These are phyloP conservation scores for Temnothorax ravouxi DNA, from an alignment of 2,888 invertebrate species.

Conservation along the genomic window DNA sequence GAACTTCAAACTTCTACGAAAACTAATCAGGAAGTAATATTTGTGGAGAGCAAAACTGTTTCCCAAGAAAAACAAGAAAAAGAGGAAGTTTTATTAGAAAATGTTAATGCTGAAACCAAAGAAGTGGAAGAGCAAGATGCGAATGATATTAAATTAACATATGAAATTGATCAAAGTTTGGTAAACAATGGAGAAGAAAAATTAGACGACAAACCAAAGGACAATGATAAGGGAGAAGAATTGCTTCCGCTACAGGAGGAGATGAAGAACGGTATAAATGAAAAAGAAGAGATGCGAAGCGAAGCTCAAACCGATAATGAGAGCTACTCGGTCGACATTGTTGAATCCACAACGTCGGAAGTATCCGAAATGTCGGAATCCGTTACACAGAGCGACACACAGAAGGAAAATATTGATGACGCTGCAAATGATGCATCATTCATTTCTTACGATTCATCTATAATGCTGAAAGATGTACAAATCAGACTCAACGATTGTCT, in stretches of 20 bases:
- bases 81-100: conserved; percentile 47
- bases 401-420: conserved; percentile 63
- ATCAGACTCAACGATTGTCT: conserved; percentile 83
- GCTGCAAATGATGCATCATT: conserved; percentile 72
- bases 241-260: conserved; percentile 37
- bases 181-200: conserved; percentile 53
- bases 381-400: conserved; percentile 61
- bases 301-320: conserved; percentile 71
- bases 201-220: neutral
- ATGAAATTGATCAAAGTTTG: conserved; percentile 64
- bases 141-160: conserved; percentile 64
- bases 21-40: conserved; percentile 21
- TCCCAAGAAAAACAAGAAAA: conserved; percentile 56
- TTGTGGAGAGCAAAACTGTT: conserved; percentile 46
- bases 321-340: conserved; percentile 75
- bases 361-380: conserved; percentile 72
- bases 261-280: conserved; percentile 36
- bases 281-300: conserved; percentile 70
- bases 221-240: conserved; percentile 23
- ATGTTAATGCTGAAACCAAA: conserved; percentile 43
- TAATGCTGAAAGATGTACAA: conserved; percentile 82
- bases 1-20: conserved; percentile 39
- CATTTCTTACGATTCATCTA: conserved; percentile 79
- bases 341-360: conserved; percentile 81
- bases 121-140: conserved; percentile 67